Percentiles rank a stretch among this genome's conserved stretches.
phyloP scores from a whole-genome alignment of 1,140 invertebrate genomes.

The Leptinotarsa texana region DNA sequence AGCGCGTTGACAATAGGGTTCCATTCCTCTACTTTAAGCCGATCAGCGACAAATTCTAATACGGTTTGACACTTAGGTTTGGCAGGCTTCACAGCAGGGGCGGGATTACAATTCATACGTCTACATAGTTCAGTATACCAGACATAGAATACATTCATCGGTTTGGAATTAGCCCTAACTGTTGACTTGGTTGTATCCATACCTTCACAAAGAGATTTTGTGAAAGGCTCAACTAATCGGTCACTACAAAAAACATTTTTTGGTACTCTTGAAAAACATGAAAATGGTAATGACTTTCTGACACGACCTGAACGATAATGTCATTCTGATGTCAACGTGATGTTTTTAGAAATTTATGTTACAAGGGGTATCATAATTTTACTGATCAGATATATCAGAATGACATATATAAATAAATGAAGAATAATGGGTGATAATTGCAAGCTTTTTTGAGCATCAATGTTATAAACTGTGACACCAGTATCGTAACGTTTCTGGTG shows the following conservation, averaged over 20 bases:
- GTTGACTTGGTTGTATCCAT: conserved; percentile 44
- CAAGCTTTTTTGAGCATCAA: no score
- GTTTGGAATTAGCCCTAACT: conserved; percentile 43
- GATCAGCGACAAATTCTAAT: conserved; percentile 68
- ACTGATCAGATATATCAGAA: no score
- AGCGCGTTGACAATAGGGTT: conserved; percentile 68
- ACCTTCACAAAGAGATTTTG: conserved; percentile 12
- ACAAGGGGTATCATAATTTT: not conserved
- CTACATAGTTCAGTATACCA: conserved; percentile 54
- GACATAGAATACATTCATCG: conserved; percentile 52
- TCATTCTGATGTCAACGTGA: conserved; percentile 12
- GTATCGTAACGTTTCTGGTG: no score
- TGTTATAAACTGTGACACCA: no score
- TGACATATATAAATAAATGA: no score
- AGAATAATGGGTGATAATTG: no score
- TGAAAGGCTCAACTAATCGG: not conserved
- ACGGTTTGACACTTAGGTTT: conserved; percentile 56
- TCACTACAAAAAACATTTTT: conserved; percentile 20
- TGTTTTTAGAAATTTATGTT: not conserved
- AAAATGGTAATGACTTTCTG: conserved; percentile 31
- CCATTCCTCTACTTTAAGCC: conserved; percentile 72
- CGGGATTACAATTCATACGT: conserved; percentile 47
- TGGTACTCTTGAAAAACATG: conserved; percentile 17
- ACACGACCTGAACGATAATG: conserved; percentile 24
- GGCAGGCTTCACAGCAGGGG: conserved; percentile 47